These are phyloP conservation scores for Acrocephalus kingi DNA, from an alignment of 2,113 vertebrate species.

Conservation along the genomic window DNA sequence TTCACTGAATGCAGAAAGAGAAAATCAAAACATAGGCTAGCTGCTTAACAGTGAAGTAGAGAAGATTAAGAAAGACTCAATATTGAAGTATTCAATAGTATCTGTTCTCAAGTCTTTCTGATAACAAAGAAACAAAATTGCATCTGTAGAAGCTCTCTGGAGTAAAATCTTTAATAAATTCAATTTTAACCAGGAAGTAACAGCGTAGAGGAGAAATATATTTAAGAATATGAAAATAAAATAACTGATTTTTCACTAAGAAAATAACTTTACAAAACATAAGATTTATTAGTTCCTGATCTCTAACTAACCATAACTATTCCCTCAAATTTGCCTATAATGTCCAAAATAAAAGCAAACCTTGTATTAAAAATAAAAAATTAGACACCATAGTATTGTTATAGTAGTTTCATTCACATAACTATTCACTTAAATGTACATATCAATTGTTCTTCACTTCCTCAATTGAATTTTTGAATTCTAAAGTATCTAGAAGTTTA, in stretches of 20 bases:
- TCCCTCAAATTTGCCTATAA: neutral
- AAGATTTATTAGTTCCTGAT: neutral
- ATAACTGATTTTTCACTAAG: neutral
- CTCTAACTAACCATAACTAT: neutral
- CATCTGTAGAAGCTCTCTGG: neutral
- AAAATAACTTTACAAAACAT: neutral
- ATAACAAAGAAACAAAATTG: neutral
- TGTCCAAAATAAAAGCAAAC: neutral
- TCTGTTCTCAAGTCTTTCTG: neutral
- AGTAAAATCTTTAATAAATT: neutral
- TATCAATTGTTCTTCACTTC: neutral
- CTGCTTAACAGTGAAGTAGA: neutral
- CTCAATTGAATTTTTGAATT: neutral
- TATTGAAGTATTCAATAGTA: neutral
- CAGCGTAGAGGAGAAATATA: neutral
- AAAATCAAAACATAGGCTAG: neutral
- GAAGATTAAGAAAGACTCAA: neutral
- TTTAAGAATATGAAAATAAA: neutral
- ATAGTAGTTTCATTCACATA: neutral
- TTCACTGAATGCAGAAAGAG: neutral
- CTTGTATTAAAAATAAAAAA: neutral
- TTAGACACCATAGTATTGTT: neutral
- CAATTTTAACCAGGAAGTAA: neutral
- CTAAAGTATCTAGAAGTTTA: neutral
- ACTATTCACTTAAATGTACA: neutral